Evolutionary conservation across 1,140 invertebrate genomes (phyloP).

Genomic region (Drosophila chauvacae): DNA sequence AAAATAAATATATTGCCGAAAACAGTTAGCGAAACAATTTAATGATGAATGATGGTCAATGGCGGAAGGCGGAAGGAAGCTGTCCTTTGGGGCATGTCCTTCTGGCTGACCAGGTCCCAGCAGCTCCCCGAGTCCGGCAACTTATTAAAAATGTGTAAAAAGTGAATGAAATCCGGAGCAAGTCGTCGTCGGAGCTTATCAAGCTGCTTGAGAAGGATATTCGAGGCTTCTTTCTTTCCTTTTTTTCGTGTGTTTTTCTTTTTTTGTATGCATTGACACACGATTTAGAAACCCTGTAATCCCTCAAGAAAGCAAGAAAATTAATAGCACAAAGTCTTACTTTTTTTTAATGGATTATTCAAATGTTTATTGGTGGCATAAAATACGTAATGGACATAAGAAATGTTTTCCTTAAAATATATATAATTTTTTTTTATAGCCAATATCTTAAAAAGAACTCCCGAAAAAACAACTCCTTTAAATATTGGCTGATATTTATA

Average conservation of each 20-base stretch:
- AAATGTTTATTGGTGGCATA: not conserved
- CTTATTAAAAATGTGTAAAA: constrained; percentile 48
- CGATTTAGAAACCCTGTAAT: not conserved
- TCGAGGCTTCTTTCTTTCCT: not conserved
- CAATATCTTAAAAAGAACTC: not conserved
- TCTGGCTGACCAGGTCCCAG: constrained; percentile 52
- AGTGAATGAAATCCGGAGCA: constrained; percentile 22
- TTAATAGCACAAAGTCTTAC: not conserved
- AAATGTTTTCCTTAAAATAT: not conserved
- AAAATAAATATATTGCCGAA: constrained; percentile 55
- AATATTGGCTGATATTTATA: not conserved
- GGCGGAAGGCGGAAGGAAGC: constrained; percentile 17
- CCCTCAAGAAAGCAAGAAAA: not conserved
- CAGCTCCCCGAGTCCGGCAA: not conserved
- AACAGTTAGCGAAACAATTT: constrained; percentile 82
- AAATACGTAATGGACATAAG: not conserved
- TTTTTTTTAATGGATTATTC: not conserved
- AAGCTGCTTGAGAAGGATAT: constrained; percentile 22
- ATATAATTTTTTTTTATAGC: not conserved
- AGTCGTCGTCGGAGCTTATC: constrained; percentile 14
- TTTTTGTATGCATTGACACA: not conserved
- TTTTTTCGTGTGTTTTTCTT: no score
- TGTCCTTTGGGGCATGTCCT: constrained; percentile 50
- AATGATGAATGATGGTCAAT: constrained; percentile 82
- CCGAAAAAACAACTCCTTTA: not conserved